Base-by-base conservation (phyloP, 2,113 vertebrate genomes). In the Emydura subglobosa region DNA sequence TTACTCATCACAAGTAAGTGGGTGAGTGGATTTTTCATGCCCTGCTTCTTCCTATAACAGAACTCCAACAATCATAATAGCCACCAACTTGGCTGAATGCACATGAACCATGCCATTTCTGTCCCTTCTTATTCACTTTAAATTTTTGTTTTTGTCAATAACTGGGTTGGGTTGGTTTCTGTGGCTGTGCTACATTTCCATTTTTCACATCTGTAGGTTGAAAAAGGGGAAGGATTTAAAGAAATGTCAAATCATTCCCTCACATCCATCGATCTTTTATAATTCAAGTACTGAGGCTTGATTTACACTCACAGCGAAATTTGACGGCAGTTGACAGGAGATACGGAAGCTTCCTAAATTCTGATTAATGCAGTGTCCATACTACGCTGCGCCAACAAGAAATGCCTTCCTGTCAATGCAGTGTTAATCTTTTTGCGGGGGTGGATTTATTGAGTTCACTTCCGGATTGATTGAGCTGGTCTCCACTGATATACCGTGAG, bases 171-270 rank as follows among this genome's bases (percentile, higher is more conserved):
- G 17, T 42, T 94, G 4, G 83, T 89, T 5, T 39, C 72, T 16
- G 17, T 90, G 47, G 49, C 74, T 88, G 92, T 39, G 31, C 61
- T 65, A n/a, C 4, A 93, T 90, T n/a, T 74, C 72, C 51, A 87
- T 57, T 94, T 82, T 34, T 50, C 61, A 50, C 90, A 95, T 74
- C 86, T 89, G 78, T 89, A 50, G 79, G 0, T 0, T 82, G 17
- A 65, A 54, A 92, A 89, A 31, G 24, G 17, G 31, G 91, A 93
- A 92, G 72, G 89, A 79, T 85, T 29, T 57, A 78, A 93, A 12
- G 89, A 81, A 84, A 19, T 9, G 31, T 91, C 83, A 81, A 34
- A 91, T 31, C 94, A 93, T 90, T 96, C 94, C 72, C 39, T 87
- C 82, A 65, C 27, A 19, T 65, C 4, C 51, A 0, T 0, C 16